Base-by-base conservation (phyloP, 2,113 vertebrate genomes). In the Nanorana parkeri region DNA sequence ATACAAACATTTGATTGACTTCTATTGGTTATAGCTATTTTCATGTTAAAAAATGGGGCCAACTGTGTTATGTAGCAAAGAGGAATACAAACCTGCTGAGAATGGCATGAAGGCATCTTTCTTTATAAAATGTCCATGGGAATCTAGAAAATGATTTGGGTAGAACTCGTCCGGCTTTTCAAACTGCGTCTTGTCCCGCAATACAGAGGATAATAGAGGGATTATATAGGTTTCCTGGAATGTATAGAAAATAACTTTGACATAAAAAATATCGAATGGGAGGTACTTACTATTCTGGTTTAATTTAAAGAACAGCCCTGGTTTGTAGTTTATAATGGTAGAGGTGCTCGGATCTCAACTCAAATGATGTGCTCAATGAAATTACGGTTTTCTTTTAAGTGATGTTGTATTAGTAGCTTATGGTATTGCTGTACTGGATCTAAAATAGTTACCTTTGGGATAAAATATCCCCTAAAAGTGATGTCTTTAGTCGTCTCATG, bases 101-200 rank as follows among this genome's bases (percentile, higher is more conserved):
- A 94, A 93, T n/a, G 93, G 91, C 73, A 94, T 83, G 85, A 95
- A 94, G 51, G 88, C 92, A 3, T 91, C 91, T 85, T 47, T 91
- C 87, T 89, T 94, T 80, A 91, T 28, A 72, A 94, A 92, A 41
- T 87, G 90, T 29, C 90, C 87, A 0, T 87, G 69, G 10, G 84
- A 47, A 0, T 88, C 87, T 17, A 95, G 91, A 52, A 94, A 94
- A 78, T 94, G 89, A 47, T 89, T 86, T 47, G 41, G 41, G 41
- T 47, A 47, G 41, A 47, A 47, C 13, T 23, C 5, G 0, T 89
- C 69, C 68, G 92, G 89, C 55, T 88, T 91, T 65, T 91, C 88
- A 91, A 91, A 93, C 16, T 91, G 84, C 0, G 88, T 86, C 61
- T 88, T 20, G 24, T 94, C 93, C 10, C 16, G 20, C 75, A 91